Conservation (phyloP, 2,888 invertebrate species). For the Bellardia bayeri region DNA sequence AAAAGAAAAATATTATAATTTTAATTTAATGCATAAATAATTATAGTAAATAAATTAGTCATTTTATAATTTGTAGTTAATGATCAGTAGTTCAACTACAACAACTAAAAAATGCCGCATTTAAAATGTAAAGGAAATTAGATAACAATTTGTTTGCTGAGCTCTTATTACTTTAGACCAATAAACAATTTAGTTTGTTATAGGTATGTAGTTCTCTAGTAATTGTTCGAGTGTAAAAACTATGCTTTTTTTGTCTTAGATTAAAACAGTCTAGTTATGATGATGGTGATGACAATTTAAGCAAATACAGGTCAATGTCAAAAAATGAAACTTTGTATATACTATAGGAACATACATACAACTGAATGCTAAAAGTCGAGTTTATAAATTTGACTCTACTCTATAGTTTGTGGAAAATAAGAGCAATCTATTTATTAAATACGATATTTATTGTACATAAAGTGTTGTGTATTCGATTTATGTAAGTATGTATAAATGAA, state of each 20-base stretch:
- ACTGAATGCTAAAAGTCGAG: slow-evolving; percentile 24
- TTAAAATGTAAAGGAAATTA: slow-evolving; percentile 56
- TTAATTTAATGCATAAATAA: slow-evolving; percentile 63
- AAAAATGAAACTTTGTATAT: slow-evolving; percentile 32
- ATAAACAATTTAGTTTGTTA: slow-evolving; percentile 4
- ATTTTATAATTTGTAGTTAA: slow-evolving; percentile 49
- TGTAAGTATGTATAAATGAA: slow-evolving; percentile 4
- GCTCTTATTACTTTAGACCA: slow-evolving; percentile 3
- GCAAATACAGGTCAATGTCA: slow-evolving; percentile 67
- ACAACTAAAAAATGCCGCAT: slow-evolving; percentile 34
- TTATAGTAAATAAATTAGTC: slow-evolving; percentile 66
- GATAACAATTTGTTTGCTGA: slow-evolving; percentile 62
- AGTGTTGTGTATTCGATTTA: slow-evolving; percentile 27
- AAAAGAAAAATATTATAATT: slow-evolving; percentile 48
- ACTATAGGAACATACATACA: neutral
- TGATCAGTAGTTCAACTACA: slow-evolving; percentile 4
- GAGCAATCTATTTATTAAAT: slow-evolving; percentile 28
- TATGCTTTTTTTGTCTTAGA: neutral
- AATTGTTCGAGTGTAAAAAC: neutral
- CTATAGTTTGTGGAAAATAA: neutral
- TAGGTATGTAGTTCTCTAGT: too few species aligned
- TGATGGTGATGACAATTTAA: slow-evolving; percentile 43
- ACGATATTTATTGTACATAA: slow-evolving; percentile 15
- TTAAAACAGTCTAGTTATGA: neutral
- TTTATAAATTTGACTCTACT: neutral